phyloP scores from a whole-genome alignment of 2,113 vertebrate species.

The Zosterops japonicus region DNA sequence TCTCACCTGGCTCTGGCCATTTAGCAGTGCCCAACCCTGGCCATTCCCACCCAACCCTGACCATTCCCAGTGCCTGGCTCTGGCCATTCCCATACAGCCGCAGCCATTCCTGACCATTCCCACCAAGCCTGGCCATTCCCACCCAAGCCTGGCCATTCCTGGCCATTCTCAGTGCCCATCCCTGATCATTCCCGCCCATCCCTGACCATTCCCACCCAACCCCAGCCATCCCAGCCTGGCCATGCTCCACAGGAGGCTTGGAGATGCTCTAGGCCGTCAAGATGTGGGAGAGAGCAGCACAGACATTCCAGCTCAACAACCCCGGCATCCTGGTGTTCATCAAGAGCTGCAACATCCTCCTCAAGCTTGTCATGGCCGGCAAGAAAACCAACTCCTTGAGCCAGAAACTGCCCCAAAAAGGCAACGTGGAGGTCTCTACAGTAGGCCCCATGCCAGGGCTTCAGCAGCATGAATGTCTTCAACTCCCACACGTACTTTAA shows the following conservation, averaged over 20 bases:
- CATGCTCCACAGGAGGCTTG: conserved; percentile 57
- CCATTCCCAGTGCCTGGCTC: too few species aligned
- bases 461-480: conserved; percentile 98
- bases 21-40: too few species aligned
- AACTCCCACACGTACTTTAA: conserved; percentile 95
- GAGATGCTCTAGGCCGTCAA: conserved; percentile 93
- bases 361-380: conserved; percentile 93
- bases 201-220: too few species aligned
- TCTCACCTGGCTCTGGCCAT: too few species aligned
- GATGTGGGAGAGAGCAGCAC: conserved; percentile 96
- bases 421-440: conserved; percentile 92
- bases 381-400: conserved; percentile 87
- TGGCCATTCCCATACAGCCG: too few species aligned
- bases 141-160: too few species aligned
- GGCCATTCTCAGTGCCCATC: too few species aligned
- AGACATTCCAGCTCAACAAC: conserved; percentile 93
- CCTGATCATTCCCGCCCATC: too few species aligned
- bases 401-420: conserved; percentile 92
- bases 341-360: conserved; percentile 90
- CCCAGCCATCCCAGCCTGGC: too few species aligned
- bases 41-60: too few species aligned
- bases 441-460: conserved; percentile 95
- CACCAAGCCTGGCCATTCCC: too few species aligned
- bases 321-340: conserved; percentile 89
- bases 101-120: too few species aligned